Base-by-base conservation (phyloP, 2,113 vertebrate species). In the Oreotrochilus melanogaster region DNA sequence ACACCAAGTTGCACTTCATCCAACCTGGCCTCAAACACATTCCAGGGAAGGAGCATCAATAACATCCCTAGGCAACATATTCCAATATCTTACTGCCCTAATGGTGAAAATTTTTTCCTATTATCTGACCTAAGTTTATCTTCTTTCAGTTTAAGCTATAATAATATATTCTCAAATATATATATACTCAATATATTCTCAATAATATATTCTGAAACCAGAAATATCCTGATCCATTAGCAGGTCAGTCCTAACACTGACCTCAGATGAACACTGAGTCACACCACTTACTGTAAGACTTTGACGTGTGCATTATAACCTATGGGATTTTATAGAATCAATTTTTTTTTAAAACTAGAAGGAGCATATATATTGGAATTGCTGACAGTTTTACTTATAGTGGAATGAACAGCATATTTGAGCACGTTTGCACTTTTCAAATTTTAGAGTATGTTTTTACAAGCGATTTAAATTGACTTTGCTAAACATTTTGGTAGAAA, bases 391-490 rank as follows among this genome's bases (percentile, higher is more conserved):
- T 86, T 95, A 89, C 54, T 88, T 51, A 27, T 14, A 93, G 79
- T 43, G 66, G 45, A 88, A 80, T 69, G 58, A 96, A 72, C 27
- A 85, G 58, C 64, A 56, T 88, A 91, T 96, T 96, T 50, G 30
- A 94, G 73, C 82, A n/a, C 72, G 75, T 96, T 97, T 96, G 83
- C 93, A 96, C 80, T 96, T 96, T 96, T 93, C 62, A 85, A 54
- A 95, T 96, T 93, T 78, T 86, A 87, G 58, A 92, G 54, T 82
- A 85, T 95, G 83, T 83, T 92, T 96, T 93, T 95, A 53, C 53
- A 74, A 79, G 88, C 94, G 61, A 88, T 96, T 97, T 95, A 93
- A 97, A 96, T 94, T 97, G 62, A 86, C 82, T 84, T 95, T 95
- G 94, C 95, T 94, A 95, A 96, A 97, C 86, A 82, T 84, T 94